Evolutionary conservation across 2,113 vertebrate genomes (phyloP).

Genomic region (Malaclemys terrapin): DNA sequence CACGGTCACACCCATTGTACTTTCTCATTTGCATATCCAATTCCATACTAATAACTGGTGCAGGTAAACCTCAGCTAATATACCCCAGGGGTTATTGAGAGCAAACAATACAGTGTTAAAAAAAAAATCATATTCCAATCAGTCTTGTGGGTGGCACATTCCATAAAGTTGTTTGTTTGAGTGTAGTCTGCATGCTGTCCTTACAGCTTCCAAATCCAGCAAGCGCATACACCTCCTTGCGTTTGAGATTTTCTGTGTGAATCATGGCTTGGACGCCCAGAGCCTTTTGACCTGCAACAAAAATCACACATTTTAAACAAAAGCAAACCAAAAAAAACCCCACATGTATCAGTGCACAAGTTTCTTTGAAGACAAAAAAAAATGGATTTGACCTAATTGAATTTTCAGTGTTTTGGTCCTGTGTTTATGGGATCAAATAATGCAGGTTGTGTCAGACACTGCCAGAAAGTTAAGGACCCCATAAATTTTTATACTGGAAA

Average conservation of each 20-base stretch:
- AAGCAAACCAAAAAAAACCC: background rate
- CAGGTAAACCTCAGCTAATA: background rate
- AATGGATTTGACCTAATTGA: constrained; percentile 32
- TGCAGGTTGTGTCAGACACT: constrained; percentile 13
- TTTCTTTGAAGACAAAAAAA: constrained; percentile 59
- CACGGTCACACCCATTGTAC: background rate
- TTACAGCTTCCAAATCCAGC: constrained; percentile 32
- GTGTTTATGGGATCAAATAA: constrained; percentile 59
- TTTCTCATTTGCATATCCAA: background rate
- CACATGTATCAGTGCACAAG: constrained; percentile 47
- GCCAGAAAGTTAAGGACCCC: constrained; percentile 41
- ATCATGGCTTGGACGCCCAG: background rate
- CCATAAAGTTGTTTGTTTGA: background rate
- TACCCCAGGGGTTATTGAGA: background rate
- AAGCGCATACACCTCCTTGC: background rate
- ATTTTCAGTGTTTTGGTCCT: constrained; percentile 50
- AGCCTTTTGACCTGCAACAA: constrained; percentile 71
- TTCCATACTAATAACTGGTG: background rate
- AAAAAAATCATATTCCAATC: background rate
- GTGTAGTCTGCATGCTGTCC: background rate
- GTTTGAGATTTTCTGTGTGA: constrained; percentile 29
- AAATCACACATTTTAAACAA: constrained; percentile 46
- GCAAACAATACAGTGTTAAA: background rate
- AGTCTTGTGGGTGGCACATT: background rate
- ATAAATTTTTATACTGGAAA: constrained; percentile 47